These are phyloP conservation scores for Aphidoletes aphidimyza DNA, from an alignment of 2,888 invertebrate species.

Conservation along the genomic window DNA sequence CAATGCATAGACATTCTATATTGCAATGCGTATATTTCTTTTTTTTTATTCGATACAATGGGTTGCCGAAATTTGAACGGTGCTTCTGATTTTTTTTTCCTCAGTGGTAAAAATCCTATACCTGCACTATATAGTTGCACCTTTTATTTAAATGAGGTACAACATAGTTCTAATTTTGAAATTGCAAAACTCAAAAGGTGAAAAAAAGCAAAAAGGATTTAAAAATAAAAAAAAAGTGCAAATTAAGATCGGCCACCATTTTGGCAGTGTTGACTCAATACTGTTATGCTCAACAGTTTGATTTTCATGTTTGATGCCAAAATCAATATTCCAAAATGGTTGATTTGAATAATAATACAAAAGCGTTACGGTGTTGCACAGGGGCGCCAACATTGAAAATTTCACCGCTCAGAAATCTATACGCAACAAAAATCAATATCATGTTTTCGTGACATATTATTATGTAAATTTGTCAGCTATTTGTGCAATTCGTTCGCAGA, in stretches of 20 bases:
- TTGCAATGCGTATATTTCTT: neutral
- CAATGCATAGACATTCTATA: neutral
- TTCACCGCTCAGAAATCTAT: neutral
- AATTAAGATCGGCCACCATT: conserved; percentile 42
- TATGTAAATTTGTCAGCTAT: conserved; percentile 38
- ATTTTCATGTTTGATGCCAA: conserved; percentile 29
- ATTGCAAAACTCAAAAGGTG: conserved; percentile 10
- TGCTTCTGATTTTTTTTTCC: neutral
- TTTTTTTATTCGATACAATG: neutral
- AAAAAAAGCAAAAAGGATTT: neutral
- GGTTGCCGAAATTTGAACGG: neutral
- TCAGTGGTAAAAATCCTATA: neutral
- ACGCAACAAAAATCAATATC: conserved; percentile 14
- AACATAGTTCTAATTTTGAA: neutral
- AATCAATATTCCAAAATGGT: conserved; percentile 7
- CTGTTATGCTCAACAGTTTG: neutral
- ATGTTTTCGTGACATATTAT: conserved; percentile 40
- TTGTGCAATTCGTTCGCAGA: neutral
- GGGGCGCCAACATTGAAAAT: neutral
- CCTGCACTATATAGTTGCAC: neutral
- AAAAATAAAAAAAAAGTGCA: conserved; percentile 30
- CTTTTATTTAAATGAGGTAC: conserved; percentile 14
- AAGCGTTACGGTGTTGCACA: neutral
- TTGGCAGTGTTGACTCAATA: neutral
- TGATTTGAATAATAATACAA: conserved; percentile 40